These are phyloP conservation scores for Aphelenchoides besseyi DNA, from an alignment of 1,140 invertebrate species.

Conservation along the genomic window DNA sequence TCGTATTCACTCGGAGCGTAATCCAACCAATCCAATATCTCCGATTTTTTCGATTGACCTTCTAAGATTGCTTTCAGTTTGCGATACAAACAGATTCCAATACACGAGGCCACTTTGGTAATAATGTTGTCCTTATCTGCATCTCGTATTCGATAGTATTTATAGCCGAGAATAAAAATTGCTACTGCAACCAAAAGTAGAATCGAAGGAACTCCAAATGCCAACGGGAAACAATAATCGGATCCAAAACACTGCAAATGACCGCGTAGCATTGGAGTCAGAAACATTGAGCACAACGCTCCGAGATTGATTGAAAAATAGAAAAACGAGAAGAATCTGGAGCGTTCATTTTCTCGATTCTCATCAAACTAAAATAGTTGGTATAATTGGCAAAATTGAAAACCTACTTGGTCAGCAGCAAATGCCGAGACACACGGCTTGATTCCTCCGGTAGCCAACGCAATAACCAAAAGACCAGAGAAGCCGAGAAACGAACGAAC, in stretches of 20 bases:
- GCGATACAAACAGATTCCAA: slow-evolving; percentile 27
- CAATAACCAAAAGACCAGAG: slow-evolving; percentile 72
- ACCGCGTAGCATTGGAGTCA: slow-evolving; percentile 64
- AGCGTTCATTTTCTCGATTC: slow-evolving; percentile 51
- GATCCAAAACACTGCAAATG: slow-evolving; percentile 62
- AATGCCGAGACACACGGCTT: slow-evolving; percentile 95
- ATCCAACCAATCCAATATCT: slow-evolving; percentile 72
- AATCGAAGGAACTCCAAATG: slow-evolving; percentile 63
- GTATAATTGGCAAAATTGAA: slow-evolving; percentile 19
- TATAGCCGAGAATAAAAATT: slow-evolving; percentile 52
- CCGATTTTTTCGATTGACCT: slow-evolving; percentile 10
- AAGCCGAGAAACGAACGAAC: slow-evolving; percentile 65
- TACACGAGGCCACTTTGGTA: slow-evolving; percentile 45
- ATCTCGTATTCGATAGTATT: slow-evolving; percentile 50
- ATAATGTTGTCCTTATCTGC: slow-evolving; percentile 56
- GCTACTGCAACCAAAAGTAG: slow-evolving; percentile 64
- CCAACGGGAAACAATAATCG: slow-evolving; percentile 63
- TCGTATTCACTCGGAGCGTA: slow-evolving; percentile 73
- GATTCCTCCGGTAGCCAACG: slow-evolving; percentile 87
- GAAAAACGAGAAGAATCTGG: slow-evolving; percentile 76
- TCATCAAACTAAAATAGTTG: slow-evolving; percentile 66
- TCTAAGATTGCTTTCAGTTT: slow-evolving; percentile 31
- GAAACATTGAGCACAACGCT: slow-evolving; percentile 63
- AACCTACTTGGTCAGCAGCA: slow-evolving; percentile 66
- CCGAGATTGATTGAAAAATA: slow-evolving; percentile 64